Evolutionary conservation across 1,140 invertebrate species (phyloP).

Genomic region (Drosophila repletoides): DNA sequence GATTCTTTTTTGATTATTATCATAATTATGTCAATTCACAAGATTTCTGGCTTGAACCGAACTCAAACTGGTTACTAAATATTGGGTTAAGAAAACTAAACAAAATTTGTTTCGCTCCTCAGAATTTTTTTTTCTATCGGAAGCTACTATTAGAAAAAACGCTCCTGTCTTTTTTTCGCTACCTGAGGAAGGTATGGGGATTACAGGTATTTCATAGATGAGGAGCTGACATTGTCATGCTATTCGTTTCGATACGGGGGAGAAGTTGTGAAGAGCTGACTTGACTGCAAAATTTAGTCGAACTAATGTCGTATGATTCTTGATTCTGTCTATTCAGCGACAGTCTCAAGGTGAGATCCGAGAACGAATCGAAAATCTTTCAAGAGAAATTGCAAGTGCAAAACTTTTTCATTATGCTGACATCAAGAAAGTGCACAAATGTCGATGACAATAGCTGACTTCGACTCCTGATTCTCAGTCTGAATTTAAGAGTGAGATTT

Average conservation of each 20-base stretch:
- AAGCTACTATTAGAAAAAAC: neutral
- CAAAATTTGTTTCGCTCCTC: no score
- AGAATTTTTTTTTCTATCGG: neutral
- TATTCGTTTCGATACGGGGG: constrained; percentile 7
- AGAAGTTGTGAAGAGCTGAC: constrained; percentile 12
- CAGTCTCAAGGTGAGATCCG: constrained; percentile 33
- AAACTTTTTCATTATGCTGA: constrained; percentile 59
- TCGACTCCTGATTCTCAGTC: neutral
- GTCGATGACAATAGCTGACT: constrained; percentile 4
- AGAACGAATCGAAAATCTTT: constrained; percentile 3
- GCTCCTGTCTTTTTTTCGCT: constrained; percentile 3
- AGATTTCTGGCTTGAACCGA: no score
- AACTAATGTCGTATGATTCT: constrained; percentile 59
- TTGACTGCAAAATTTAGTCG: constrained; percentile 46
- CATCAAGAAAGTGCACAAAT: constrained; percentile 52
- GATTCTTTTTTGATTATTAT: no score
- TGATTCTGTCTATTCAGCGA: constrained; percentile 60
- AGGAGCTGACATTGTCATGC: constrained; percentile 38
- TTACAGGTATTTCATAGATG: constrained; percentile 59
- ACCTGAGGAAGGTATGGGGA: no score
- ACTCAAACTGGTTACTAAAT: no score
- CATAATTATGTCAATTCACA: no score
- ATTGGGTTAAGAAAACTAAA: no score
- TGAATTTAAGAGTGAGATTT: neutral
- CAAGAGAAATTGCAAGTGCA: constrained; percentile 46